Conservation (phyloP, 2,797 vertebrate genomes). For the Myotis daubentonii region DNA sequence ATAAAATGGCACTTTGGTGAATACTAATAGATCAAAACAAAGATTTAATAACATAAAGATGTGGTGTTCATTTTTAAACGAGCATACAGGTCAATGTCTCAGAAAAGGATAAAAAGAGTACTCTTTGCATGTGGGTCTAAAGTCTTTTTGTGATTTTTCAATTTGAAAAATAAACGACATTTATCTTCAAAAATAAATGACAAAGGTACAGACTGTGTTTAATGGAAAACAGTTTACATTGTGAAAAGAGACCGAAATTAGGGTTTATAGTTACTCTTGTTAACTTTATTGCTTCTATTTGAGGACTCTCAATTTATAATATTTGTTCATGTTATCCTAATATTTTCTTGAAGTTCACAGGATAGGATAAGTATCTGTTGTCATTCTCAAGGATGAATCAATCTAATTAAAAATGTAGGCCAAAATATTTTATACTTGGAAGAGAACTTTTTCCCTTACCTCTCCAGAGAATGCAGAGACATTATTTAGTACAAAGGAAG, state of each 20-base stretch:
- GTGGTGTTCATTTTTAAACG: constrained; percentile 87
- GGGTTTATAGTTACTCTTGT: constrained; percentile 68
- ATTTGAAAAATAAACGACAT: constrained; percentile 82
- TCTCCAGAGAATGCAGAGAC: not conserved
- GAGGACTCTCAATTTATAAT: constrained; percentile 67
- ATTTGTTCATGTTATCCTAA: constrained; percentile 73
- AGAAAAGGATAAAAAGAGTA: constrained; percentile 84
- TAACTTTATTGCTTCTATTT: constrained; percentile 65
- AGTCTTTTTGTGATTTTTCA: constrained; percentile 85
- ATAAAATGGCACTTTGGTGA: constrained; percentile 89
- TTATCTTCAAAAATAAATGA: constrained; percentile 82
- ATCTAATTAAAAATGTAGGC: constrained; percentile 52
- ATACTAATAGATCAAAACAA: constrained; percentile 90
- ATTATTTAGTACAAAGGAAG: constrained; percentile 14
- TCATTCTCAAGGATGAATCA: constrained; percentile 19
- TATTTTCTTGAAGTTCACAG: constrained; percentile 42
- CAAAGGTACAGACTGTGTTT: constrained; percentile 80
- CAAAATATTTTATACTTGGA: constrained; percentile 36
- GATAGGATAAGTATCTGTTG: constrained; percentile 42
- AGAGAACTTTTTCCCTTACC: constrained; percentile 25
- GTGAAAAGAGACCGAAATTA: constrained; percentile 74
- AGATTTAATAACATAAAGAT: constrained; percentile 89
- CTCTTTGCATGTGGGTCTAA: constrained; percentile 86
- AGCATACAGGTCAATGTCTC: constrained; percentile 87
- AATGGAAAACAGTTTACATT: constrained; percentile 72